Evolutionary conservation across 2,113 vertebrate genomes (phyloP).

Genomic region (Anoura caudifer): DNA sequence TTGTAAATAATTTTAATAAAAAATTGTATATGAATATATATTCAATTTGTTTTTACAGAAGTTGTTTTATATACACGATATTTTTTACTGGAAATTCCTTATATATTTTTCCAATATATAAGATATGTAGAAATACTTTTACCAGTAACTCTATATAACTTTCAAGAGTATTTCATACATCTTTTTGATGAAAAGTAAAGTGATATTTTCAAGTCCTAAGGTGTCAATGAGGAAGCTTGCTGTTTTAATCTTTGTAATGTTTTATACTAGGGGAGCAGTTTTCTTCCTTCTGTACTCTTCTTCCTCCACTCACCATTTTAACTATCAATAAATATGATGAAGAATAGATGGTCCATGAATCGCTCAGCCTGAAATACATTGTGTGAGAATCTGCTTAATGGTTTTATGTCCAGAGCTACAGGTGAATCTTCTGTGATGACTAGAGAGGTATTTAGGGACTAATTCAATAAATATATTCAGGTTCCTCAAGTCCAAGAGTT

Average conservation of each 20-base stretch:
- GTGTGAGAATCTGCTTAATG: background rate
- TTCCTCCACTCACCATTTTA: background rate
- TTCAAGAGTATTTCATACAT: background rate
- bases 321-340: background rate
- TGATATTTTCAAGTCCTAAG: background rate
- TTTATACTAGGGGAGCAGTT: background rate
- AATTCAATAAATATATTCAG: background rate
- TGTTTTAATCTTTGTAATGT: background rate
- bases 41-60: background rate
- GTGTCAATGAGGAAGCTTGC: background rate
- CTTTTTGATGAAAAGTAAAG: background rate
- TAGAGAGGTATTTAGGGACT: background rate
- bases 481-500: background rate
- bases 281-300: background rate
- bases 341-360: background rate
- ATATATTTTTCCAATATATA: background rate
- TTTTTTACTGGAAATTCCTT: background rate
- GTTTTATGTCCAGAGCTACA: background rate
- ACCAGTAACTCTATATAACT: background rate
- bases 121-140: background rate
- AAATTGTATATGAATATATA: background rate
- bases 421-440: background rate
- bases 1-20: background rate
- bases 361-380: background rate
- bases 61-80: background rate